Evolutionary conservation across 2,888 invertebrate genomes (phyloP).

Genomic region (Tholera decimalis): DNA sequence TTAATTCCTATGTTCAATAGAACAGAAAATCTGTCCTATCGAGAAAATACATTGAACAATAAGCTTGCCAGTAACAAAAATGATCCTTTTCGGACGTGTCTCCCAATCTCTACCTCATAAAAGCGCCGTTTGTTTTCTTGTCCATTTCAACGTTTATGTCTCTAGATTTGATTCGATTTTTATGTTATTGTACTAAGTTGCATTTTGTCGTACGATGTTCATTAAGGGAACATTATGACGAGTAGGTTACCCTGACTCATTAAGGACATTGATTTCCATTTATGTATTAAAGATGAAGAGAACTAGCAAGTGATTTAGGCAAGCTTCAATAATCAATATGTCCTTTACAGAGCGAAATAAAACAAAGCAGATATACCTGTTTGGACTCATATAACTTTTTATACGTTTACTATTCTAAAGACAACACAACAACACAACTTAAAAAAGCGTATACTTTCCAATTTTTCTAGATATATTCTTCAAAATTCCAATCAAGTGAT

Average conservation of each 20-base stretch:
- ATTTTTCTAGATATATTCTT: not conserved
- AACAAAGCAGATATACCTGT: not conserved
- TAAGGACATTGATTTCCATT: not conserved
- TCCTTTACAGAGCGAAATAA: not conserved
- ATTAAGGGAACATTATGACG: not conserved
- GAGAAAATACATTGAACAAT: conserved; percentile 27
- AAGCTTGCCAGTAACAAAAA: conserved; percentile 27
- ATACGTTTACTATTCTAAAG: conserved; percentile 1
- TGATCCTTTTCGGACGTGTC: conserved; percentile 19
- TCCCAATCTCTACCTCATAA: conserved; percentile 21
- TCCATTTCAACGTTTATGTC: conserved; percentile 8
- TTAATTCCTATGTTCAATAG: conserved; percentile 15
- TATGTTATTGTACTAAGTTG: conserved; percentile 9
- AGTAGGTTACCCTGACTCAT: not conserved
- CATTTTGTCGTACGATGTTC: not conserved
- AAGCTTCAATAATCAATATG: no score
- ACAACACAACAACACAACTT: not conserved
- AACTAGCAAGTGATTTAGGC: no score
- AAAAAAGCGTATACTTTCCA: not conserved
- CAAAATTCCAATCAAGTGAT: no score
- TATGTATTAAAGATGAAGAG: no score
- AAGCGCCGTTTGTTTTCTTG: conserved; percentile 18
- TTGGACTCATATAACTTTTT: conserved; percentile 13
- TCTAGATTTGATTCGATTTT: conserved; percentile 4
- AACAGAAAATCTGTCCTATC: conserved; percentile 26